Evolutionary conservation across 2,113 vertebrate genomes (phyloP).

Genomic region (Oostethus manadensis): DNA sequence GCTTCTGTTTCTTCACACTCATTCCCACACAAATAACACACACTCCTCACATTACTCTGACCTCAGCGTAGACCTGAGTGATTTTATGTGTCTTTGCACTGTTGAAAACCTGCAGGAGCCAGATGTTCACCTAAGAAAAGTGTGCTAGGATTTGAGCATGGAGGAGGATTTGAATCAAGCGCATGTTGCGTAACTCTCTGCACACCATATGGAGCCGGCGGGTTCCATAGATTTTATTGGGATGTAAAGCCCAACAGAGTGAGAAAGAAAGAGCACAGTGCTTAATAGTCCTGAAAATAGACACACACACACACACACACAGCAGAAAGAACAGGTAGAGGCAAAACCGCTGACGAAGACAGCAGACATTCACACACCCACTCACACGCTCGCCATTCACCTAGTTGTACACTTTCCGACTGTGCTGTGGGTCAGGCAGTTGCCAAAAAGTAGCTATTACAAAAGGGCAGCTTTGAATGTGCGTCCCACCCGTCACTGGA

Average conservation of each 20-base stretch:
- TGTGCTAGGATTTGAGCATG: constrained; percentile 3
- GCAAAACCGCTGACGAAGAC: constrained; percentile 23
- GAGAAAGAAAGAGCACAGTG: constrained; percentile 13
- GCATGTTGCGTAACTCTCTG: constrained; percentile 44
- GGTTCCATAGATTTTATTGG: constrained; percentile 51
- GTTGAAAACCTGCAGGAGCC: constrained; percentile 20
- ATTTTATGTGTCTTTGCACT: constrained; percentile 5
- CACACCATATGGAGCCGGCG: constrained; percentile 41
- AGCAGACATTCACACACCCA: constrained; percentile 40
- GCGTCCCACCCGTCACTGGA: constrained; percentile 31
- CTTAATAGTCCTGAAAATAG: constrained; percentile 28
- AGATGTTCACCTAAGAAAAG: constrained; percentile 21
- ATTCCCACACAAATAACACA: constrained; percentile 1
- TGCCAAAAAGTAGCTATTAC: constrained; percentile 46
- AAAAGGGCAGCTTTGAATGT: constrained; percentile 34
- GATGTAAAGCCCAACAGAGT: constrained; percentile 42
- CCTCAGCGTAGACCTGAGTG: constrained; percentile 39
- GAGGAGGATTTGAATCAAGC: constrained; percentile 48
- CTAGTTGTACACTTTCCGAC: constrained; percentile 45
- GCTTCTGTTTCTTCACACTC: constrained; percentile 53
- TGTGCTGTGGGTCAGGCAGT: constrained; percentile 41
- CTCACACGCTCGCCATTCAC: constrained; percentile 34
- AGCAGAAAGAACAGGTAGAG: constrained; percentile 38
- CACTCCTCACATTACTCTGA: constrained; percentile 43
- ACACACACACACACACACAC: constrained; percentile 4